Evolutionary conservation across 2,113 vertebrate species (phyloP).

Genomic region (Notothenia coriiceps): DNA sequence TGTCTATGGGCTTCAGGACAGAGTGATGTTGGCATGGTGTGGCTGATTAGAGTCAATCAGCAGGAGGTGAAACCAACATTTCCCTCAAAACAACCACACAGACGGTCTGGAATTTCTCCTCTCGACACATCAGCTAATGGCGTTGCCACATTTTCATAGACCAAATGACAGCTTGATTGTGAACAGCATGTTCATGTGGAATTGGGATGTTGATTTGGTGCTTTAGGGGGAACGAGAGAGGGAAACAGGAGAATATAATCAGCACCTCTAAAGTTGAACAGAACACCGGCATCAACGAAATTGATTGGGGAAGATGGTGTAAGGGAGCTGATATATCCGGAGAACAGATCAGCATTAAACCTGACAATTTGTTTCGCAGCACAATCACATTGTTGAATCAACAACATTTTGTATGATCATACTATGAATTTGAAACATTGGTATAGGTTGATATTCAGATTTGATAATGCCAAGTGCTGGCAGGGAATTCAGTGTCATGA

Average conservation of each 20-base stretch:
- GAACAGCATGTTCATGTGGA: conserved; percentile 51
- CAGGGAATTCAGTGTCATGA: conserved; percentile 1
- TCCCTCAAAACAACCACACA: conserved; percentile 66
- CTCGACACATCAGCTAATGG: conserved; percentile 73
- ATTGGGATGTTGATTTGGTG: conserved; percentile 72
- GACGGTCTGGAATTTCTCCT: conserved; percentile 61
- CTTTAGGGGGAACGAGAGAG: conserved; percentile 55
- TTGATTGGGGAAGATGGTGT: conserved; percentile 70
- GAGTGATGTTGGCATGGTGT: conserved; percentile 56
- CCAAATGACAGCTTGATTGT: conserved; percentile 81
- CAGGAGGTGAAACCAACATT: conserved; percentile 62
- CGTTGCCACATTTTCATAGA: conserved; percentile 73
- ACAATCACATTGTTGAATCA: conserved; percentile 67
- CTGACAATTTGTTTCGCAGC: conserved; percentile 49
- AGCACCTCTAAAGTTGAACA: conserved; percentile 69
- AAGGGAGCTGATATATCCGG: conserved; percentile 72
- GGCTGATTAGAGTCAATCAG: conserved; percentile 86
- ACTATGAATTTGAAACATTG: conserved; percentile 18
- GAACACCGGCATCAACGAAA: conserved; percentile 50
- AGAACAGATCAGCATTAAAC: conserved; percentile 50
- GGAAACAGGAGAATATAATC: conserved; percentile 66
- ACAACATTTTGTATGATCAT: conserved; percentile 34
- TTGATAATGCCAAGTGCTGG: conserved; percentile 27
- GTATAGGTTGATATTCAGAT: conserved; percentile 27
- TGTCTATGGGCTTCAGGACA: conserved; percentile 46